Evolutionary conservation across 2,888 invertebrate genomes (phyloP), one percentile per base, ranked within the genome.

Genomic region (Netelia fuscicornis): DNA sequence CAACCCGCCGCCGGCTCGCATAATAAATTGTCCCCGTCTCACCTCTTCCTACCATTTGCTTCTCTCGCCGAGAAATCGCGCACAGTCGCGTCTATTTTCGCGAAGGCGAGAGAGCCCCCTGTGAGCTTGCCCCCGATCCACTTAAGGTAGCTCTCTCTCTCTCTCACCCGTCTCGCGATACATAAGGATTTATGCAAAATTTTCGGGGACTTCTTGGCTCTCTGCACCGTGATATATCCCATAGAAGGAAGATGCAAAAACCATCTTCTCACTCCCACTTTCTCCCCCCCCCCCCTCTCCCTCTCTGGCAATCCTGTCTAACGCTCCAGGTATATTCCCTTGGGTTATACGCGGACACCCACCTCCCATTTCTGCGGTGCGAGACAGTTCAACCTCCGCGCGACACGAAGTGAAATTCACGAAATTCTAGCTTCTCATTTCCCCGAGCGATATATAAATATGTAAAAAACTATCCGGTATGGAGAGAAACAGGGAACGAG

Each of bases 131-230:
- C 58, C 70, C 75, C 81, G 76, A 84, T 82, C 74, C 83, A 84
- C 78, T 84, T 80, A 76, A 82, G 81, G 74, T 76, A 68, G 64
- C 54, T 52, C 44, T 81, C 62, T 56, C 58, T 56, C 58, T 60
- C 56, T 84, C 65, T 68, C 48, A 30, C 23, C 64, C 74, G 81
- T 68, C 71, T 79, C 78, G 83, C 86, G 84, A 86, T 87, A 85
- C 86, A 87, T 87, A 86, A 87, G 86, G 86, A 87, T 87, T 87
- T 86, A 87, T 87, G 87, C 86, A 86, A 87, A 87, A 84, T 76
- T 83, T 77, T 81, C 67, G 67, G 56, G 65, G 65, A 48, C 37
- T 81, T 65, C 20, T 80, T 37, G 52, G 25, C 54, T 79, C 65
- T 52, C 64, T 48, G 48, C 13, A 25, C 68, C 60, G 44, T 60